Evolutionary conservation across 2,113 vertebrate species (phyloP).

Genomic region (Corythornis cristatus): DNA sequence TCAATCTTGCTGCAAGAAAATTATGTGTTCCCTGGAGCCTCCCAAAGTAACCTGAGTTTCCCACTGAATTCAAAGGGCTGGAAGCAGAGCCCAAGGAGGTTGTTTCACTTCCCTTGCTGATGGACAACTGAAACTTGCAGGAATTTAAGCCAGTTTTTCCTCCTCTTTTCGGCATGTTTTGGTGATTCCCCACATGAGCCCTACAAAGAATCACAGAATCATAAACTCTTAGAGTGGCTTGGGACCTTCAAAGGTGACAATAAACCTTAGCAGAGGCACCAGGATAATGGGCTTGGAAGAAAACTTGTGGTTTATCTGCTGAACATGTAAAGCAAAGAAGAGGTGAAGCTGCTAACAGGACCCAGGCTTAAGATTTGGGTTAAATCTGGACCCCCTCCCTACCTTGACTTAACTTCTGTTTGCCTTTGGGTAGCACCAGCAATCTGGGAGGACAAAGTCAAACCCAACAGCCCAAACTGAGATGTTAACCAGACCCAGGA

Average conservation of each 20-base stretch:
- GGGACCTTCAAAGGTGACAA: too few relatives aligned
- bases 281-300: neutral
- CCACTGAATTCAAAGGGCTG: constrained; percentile 22
- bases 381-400: neutral
- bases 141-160: neutral
- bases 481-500: neutral
- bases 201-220: neutral
- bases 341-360: neutral
- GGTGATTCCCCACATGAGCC: neutral
- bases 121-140: neutral
- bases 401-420: neutral
- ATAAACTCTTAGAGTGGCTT: too few relatives aligned
- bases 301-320: neutral
- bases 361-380: neutral
- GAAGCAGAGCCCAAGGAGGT: neutral
- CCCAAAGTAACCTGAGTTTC: neutral
- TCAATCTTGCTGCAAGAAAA: neutral
- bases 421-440: neutral
- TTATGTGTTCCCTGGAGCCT: neutral
- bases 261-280: neutral
- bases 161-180: neutral
- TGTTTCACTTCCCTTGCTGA: neutral
- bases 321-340: fast-evolving
- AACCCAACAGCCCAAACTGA: neutral
- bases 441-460: neutral